These are phyloP conservation scores for Tragelaphus imberbis DNA, from an alignment of 2,113 vertebrate species.

Conservation along the genomic window DNA sequence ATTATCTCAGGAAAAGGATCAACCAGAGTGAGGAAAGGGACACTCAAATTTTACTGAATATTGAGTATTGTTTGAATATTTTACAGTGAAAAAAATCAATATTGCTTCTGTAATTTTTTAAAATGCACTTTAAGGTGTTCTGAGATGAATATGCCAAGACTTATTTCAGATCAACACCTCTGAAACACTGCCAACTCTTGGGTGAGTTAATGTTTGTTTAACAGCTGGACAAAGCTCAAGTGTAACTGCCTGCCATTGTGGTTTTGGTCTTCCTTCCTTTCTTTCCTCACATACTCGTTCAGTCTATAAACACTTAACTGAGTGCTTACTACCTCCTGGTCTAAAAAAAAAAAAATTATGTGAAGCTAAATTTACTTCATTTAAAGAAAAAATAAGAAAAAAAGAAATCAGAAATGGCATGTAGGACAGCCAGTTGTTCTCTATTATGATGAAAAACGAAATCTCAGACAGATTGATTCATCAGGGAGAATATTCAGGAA, in stretches of 20 bases:
- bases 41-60: neutral
- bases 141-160: neutral
- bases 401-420: neutral
- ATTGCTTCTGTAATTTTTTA: neutral
- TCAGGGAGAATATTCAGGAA: slow-evolving; percentile 28
- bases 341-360: neutral
- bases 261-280: neutral
- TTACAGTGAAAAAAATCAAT: neutral
- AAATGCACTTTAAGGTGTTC: neutral
- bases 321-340: neutral
- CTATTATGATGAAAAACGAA: slow-evolving; percentile 19
- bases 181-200: neutral
- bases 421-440: neutral
- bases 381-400: neutral
- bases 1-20: neutral
- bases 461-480: slow-evolving; percentile 43
- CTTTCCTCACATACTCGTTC: neutral
- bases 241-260: neutral
- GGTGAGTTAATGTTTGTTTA: neutral
- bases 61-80: neutral
- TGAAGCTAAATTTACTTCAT: neutral
- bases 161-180: neutral
- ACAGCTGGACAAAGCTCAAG: neutral
- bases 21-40: neutral
- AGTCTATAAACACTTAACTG: neutral